Evolutionary conservation across 2,113 vertebrate genomes (phyloP), one percentile per base, ranked within the genome.

Genomic region (Macquaria ambigua): DNA sequence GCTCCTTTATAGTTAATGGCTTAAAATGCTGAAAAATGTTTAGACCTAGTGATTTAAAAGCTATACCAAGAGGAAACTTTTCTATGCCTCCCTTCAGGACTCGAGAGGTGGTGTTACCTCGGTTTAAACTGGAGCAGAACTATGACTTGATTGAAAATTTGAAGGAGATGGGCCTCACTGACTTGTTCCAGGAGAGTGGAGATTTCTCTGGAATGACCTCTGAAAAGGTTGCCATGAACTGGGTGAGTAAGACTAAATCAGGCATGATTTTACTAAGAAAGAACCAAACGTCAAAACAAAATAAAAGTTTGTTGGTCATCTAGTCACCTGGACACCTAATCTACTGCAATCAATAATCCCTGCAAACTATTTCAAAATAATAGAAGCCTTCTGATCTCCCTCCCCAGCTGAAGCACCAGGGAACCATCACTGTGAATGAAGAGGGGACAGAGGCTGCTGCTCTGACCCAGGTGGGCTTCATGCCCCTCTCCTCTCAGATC

Each of bases 391-490:
- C 25, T 77, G 25, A 12, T 77, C 31, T 82, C 43, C 21, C n/a
- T 72, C 59, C 41, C 14, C 94, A 99, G 98, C 97, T 99, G 89
- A 96, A 97, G 23, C 98, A 99, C 84, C 98, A 98, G 92, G 96
- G 97, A 74, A 98, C 95, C 31, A 99, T 99, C 92, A 99, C 96
- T 1, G 98, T 99, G 92, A 98, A 99, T 0, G 98, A 99, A 84
- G 98, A 99, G 83, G 98, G 98, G 37, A 99, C 98, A 0, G 96
- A 99, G 77, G 98, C 98, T 0, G 97, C 95, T 0, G 90, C 97
- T 0, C 91, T 99, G 70, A 99, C 98, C 79, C 96, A 95, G 0
- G 96, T 98, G 5, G 97, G 97, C 46, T 99, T 99, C 92, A 99
- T 98, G 98, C 98, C 98, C 0, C 95, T 99, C 63, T 98, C 98